Conservation (phyloP, 2,888 invertebrate genomes). For the Tyria jacobaeae region DNA sequence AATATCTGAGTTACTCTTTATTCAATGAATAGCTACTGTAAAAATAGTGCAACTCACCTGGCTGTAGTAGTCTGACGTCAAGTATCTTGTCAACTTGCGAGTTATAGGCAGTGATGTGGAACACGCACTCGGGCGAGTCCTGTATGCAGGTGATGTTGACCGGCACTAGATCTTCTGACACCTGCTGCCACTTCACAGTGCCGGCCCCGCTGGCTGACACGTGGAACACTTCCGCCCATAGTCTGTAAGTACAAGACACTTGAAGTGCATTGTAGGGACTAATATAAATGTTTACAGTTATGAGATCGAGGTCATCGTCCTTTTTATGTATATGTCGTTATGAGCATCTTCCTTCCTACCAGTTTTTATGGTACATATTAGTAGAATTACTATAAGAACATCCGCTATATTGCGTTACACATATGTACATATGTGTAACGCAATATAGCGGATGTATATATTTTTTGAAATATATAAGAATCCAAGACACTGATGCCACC, state of each 20-base stretch:
- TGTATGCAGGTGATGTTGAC: constrained; percentile 99
- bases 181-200: constrained; percentile 98
- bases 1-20: background rate
- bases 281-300: background rate
- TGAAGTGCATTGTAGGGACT: background rate
- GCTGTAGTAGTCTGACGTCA: constrained; percentile 98
- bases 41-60: constrained; percentile 87
- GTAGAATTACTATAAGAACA: no score
- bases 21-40: background rate
- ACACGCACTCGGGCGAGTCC: constrained; percentile 98
- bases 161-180: constrained; percentile 99
- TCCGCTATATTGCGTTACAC: no score
- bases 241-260: constrained; percentile 84
- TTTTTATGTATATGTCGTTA: background rate
- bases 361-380: no score
- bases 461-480: no score
- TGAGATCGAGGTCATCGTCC: background rate
- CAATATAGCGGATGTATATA: no score
- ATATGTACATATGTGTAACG: no score
- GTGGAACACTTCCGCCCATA: constrained; percentile 99
- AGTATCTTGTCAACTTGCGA: constrained; percentile 99
- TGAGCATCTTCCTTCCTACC: no score
- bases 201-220: constrained; percentile 97
- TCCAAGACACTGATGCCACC: no score
- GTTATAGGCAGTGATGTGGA: constrained; percentile 99